Evolutionary conservation across 2,113 vertebrate species (phyloP).

Genomic region (Saccopteryx bilineata): DNA sequence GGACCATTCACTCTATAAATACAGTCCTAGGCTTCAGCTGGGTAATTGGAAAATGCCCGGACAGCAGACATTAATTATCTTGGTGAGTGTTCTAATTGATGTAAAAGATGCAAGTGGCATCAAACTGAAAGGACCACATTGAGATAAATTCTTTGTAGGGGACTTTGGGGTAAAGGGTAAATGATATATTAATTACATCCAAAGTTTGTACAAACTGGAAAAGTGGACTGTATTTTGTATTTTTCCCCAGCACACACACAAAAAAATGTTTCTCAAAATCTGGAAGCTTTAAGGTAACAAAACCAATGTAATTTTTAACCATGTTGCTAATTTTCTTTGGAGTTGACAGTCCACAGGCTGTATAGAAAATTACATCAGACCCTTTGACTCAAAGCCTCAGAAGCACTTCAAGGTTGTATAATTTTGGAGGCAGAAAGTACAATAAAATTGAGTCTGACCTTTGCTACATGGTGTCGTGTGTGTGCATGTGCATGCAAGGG

Average conservation of each 20-base stretch:
- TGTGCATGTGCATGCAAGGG: accelerated
- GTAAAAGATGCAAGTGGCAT: neutral
- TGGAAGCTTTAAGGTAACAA: constrained; percentile 43
- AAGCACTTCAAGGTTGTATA: neutral
- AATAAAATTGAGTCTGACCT: neutral
- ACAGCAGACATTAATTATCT: neutral
- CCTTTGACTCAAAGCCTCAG: neutral
- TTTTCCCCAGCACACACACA: neutral
- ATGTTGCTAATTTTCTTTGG: constrained; percentile 1
- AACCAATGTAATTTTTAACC: neutral
- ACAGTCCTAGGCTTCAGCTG: neutral
- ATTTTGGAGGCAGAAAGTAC: neutral
- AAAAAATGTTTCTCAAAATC: constrained; percentile 62
- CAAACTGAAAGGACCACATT: neutral
- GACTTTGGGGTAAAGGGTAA: neutral
- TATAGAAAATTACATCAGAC: constrained; percentile 59
- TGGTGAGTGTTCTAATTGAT: constrained; percentile 42
- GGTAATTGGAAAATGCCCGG: neutral
- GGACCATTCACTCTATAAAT: neutral
- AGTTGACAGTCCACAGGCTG: neutral
- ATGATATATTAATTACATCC: neutral
- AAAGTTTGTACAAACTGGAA: accelerated
- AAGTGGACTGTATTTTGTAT: constrained; percentile 45
- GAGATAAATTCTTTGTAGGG: constrained; percentile 23
- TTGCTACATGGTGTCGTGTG: neutral